Percentiles rank a stretch among this genome's conserved stretches.
Conservation (phyloP, 2,113 vertebrate species). For the Alethe diademata region DNA sequence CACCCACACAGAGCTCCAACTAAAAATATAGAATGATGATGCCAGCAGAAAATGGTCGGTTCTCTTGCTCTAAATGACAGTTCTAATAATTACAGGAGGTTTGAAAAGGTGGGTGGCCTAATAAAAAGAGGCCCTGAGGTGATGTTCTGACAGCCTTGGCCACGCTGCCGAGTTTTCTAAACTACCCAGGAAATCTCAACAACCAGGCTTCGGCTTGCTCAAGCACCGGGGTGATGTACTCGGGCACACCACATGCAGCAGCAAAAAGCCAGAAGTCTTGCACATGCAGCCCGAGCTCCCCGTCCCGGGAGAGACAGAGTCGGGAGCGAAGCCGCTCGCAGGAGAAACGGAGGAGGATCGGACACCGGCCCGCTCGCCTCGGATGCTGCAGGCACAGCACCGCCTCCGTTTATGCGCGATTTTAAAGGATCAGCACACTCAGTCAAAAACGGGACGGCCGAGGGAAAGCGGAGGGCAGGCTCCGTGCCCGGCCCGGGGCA, state of each 20-base stretch:
- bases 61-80: background rate
- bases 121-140: constrained; percentile 19
- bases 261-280: background rate
- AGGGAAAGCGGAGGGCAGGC: background rate
- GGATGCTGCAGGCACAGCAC: background rate
- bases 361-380: background rate
- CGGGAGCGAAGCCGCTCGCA: background rate
- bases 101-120: constrained; percentile 50
- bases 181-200: background rate
- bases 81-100: background rate
- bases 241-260: background rate
- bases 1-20: background rate
- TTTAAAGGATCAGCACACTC: background rate
- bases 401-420: background rate
- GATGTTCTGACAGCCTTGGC: constrained; percentile 18
- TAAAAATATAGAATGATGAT: background rate
- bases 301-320: background rate
- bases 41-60: background rate
- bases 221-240: background rate
- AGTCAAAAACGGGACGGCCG: background rate
- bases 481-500: background rate
- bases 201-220: background rate
- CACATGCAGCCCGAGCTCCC: background rate
- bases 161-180: background rate
- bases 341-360: background rate